Conservation (phyloP, 1,140 invertebrate species). For the Lasaia peninsularis region DNA sequence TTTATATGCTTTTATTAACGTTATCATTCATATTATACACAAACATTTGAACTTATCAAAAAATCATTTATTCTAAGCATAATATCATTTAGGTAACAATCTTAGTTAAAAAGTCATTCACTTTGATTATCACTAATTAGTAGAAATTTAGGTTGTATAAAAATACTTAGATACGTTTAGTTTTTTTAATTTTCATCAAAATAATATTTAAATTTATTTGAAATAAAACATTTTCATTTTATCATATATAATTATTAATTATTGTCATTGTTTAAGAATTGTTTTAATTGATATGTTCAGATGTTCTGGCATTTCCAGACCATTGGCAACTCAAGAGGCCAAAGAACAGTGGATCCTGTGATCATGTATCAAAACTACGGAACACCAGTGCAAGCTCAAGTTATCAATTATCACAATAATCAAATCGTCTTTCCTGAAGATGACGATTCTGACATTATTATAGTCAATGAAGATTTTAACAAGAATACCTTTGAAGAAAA, state of each 20-base stretch:
- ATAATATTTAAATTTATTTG: too few relatives aligned
- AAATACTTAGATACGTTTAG: too few relatives aligned
- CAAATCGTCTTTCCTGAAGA: conserved; percentile 65
- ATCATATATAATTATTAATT: background rate
- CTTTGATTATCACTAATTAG: too few relatives aligned
- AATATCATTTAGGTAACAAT: too few relatives aligned
- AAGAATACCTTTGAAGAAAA: conserved; percentile 42
- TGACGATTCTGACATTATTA: conserved; percentile 67
- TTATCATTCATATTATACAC: too few relatives aligned
- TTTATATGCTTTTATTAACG: too few relatives aligned
- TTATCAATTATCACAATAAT: conserved; percentile 55
- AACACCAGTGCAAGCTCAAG: conserved; percentile 36
- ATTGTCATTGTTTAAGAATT: conserved; percentile 35
- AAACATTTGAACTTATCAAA: too few relatives aligned
- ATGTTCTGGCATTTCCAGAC: conserved; percentile 85
- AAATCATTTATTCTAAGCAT: too few relatives aligned
- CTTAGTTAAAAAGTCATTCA: too few relatives aligned
- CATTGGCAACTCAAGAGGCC: conserved; percentile 79
- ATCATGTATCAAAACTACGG: conserved; percentile 65
- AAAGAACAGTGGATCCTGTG: conserved; percentile 57
- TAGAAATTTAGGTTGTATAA: too few relatives aligned
- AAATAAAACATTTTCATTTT: background rate
- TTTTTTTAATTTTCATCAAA: too few relatives aligned
- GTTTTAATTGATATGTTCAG: conserved; percentile 77
- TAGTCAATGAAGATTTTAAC: conserved; percentile 64